A percentile compares a stretch with the other conserved stretches of the same genome.
phyloP scores from a whole-genome alignment of 2,113 vertebrate genomes.

The Corynorhinus townsendii region DNA sequence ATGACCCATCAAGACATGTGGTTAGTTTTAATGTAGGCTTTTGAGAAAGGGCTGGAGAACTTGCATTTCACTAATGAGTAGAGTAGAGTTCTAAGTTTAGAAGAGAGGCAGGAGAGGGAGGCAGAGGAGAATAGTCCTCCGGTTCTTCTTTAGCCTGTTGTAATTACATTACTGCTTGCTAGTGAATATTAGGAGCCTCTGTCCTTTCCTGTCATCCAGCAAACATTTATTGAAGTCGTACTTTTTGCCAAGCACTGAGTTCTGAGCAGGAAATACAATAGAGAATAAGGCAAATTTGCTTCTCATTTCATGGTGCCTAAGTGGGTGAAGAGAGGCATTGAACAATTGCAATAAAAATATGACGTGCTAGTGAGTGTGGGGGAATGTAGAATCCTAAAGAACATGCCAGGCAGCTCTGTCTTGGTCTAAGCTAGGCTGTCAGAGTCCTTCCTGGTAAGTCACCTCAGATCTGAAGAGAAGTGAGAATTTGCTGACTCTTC shows the following conservation, averaged over 20 bases:
- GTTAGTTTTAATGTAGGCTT: not conserved
- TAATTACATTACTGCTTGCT: not conserved
- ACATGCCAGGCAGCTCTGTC: not conserved
- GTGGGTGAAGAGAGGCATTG: not conserved
- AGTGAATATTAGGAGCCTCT: not conserved
- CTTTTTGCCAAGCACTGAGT: not conserved
- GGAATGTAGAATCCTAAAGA: not conserved
- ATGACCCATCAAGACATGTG: not conserved
- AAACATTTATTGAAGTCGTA: not conserved
- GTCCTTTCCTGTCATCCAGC: not conserved
- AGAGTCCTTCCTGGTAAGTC: not conserved
- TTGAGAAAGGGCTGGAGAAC: not conserved
- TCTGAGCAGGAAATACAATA: not conserved
- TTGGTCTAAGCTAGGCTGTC: not conserved
- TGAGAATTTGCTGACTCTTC: not conserved
- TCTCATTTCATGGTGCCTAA: not conserved
- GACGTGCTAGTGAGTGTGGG: not conserved
- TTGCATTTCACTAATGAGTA: not conserved
- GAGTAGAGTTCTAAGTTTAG: not conserved
- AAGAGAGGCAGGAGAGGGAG: not conserved
- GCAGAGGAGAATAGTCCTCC: not conserved
- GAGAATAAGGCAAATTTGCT: not conserved
- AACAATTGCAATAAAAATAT: not conserved
- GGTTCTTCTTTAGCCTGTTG: not conserved
- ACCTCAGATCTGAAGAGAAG: not conserved